Evolutionary conservation across 2,797 vertebrate species (phyloP), one percentile per base, ranked within the genome.

Genomic region (Orestias chungarensis): DNA sequence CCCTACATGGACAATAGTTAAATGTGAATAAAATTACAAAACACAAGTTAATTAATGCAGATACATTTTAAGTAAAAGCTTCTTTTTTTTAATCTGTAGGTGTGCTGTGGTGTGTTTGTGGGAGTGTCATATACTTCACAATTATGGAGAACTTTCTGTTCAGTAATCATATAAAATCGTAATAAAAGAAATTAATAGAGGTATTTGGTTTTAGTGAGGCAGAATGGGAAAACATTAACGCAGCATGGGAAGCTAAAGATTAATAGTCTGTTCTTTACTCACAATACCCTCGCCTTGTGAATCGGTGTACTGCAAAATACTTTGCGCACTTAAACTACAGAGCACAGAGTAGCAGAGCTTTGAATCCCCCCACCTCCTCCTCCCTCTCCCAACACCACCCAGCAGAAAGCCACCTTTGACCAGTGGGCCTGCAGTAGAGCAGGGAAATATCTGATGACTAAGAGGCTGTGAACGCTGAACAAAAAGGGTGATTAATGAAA

Each of bases 401-500:
- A 18, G 50, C 75, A 94, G 87, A 94, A 93, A 92, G 72, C 86
- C 77, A 86, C 83, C 86, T 90, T 93, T 94, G 88, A 93, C 87
- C 80, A 75, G 62, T 71, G 84, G 81, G 81, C 81, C 81, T 71
- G 75, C 81, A 85, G 84, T 71, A 72, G 81, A 80, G 76, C 69
- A 27, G 85, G 86, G 86, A 86, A 88, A 87, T 90, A 92, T 92
- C 88, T 92, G 86, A 93, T 94, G 92, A 94, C 91, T 93, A 88
- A 90, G 90, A 84, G 86, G 75, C 89, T 91, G 87, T 70, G 49
- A 87, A 90, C 78, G 78, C 87, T 85, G 89, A 87, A 88, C 82
- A 47, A 70, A 81, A 85, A 82, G 78, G 87, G 87, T 91, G 91
- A 92, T 92, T 89, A 93, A 93, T 91, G 87, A 88, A 82, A 74